phyloP scores from a whole-genome alignment of 2,113 vertebrate species.

The Engystomops pustulosus region DNA sequence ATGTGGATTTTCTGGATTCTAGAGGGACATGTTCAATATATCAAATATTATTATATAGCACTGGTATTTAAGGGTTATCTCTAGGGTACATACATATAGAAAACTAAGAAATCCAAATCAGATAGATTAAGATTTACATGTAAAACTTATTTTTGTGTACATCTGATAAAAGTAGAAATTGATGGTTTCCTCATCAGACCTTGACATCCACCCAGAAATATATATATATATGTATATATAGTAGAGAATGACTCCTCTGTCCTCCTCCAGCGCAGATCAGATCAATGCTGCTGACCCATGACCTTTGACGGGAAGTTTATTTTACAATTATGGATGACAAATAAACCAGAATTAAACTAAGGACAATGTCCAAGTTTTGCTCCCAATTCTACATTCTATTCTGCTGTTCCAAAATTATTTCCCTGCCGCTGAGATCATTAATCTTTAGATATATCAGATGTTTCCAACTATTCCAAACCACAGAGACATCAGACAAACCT shows the following conservation, averaged over 20 bases:
- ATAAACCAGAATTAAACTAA: conserved; percentile 41
- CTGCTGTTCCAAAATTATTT: neutral
- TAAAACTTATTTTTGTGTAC: neutral
- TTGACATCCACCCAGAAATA: neutral
- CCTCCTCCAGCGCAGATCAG: neutral
- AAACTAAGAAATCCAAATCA: no score
- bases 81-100: no score
- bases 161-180: neutral
- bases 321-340: conserved; percentile 52
- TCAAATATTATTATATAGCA: no score
- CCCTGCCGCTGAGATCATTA: conserved; percentile 17
- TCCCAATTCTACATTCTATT: conserved; percentile 33
- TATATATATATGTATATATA: neutral
- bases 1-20: neutral
- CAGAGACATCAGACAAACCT: conserved; percentile 29
- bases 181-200: neutral
- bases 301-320: conserved; percentile 39
- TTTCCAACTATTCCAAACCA: conserved; percentile 26
- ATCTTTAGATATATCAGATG: conserved; percentile 29
- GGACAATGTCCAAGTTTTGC: neutral
- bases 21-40: no score
- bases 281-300: conserved; percentile 29
- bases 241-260: conserved; percentile 28
- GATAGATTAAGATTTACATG: no score
- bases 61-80: no score